These are phyloP conservation scores for Lypha dubia DNA, from an alignment of 2,888 invertebrate genomes.

Conservation along the genomic window DNA sequence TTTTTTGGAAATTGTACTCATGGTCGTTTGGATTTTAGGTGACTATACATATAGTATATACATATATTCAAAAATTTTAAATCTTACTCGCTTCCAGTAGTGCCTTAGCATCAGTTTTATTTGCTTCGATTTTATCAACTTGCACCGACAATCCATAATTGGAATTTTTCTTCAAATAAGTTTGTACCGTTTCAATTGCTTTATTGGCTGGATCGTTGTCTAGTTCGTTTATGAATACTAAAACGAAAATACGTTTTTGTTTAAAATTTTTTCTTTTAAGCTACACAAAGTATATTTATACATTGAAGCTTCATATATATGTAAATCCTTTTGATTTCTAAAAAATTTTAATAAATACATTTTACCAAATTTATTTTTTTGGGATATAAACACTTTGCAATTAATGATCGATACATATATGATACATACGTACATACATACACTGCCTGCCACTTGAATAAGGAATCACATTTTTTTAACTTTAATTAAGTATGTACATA, in stretches of 20 bases:
- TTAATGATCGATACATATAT: too few species aligned
- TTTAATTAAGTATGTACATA: too few species aligned
- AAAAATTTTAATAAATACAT: too few species aligned
- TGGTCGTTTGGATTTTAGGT: too few species aligned
- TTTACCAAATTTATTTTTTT: too few species aligned
- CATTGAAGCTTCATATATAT: background rate
- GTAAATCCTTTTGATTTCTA: too few species aligned
- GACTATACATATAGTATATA: background rate
- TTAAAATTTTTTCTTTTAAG: background rate
- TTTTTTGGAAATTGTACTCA: too few species aligned
- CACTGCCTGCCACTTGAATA: too few species aligned
- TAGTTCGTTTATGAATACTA: constrained; percentile 90
- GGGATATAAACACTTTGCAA: too few species aligned
- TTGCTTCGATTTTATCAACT: constrained; percentile 87
- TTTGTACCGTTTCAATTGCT: constrained; percentile 88
- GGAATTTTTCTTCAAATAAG: constrained; percentile 88
- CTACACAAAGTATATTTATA: background rate
- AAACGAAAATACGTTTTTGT: constrained; percentile 13
- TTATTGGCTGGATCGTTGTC: constrained; percentile 89
- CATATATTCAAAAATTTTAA: background rate
- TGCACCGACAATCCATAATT: constrained; percentile 86
- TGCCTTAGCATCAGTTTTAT: constrained; percentile 88
- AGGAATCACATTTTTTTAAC: too few species aligned
- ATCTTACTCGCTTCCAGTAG: constrained; percentile 88
- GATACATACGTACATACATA: too few species aligned